Evolutionary conservation across 2,888 invertebrate genomes (phyloP).

Genomic region (Melinopterus prodromus): DNA sequence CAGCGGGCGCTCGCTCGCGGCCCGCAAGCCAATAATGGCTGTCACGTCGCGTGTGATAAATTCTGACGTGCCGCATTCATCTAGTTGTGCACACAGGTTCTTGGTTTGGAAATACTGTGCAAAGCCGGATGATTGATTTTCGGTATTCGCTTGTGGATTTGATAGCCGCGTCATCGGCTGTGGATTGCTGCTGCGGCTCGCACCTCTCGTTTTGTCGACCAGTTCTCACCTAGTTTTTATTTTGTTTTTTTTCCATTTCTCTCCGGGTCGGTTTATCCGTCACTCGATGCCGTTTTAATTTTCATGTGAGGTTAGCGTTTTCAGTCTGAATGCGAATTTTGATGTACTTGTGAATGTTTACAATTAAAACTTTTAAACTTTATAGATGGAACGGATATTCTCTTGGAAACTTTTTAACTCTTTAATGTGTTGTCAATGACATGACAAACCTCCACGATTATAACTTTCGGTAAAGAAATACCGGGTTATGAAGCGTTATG

Average conservation of each 20-base stretch:
- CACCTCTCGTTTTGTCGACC: background rate
- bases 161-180: background rate
- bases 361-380: no score
- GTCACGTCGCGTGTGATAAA: background rate
- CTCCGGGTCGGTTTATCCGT: background rate
- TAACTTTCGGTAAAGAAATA: no score
- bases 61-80: background rate
- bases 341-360: no score
- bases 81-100: background rate
- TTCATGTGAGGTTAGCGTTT: background rate
- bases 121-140: background rate
- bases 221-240: background rate
- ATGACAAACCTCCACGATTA: no score
- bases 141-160: background rate
- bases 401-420: no score
- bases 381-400: no score
- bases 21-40: background rate
- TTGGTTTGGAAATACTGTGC: constrained; percentile 4
- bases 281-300: background rate
- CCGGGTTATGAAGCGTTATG: no score
- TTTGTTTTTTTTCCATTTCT: background rate
- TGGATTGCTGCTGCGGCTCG: background rate
- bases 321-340: no score
- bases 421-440: no score
- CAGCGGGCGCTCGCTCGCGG: background rate